A percentile compares a stretch with the other conserved stretches of the same genome.
These are phyloP conservation scores for Ptilodon capucinus DNA, from an alignment of 2,888 invertebrate genomes.

Conservation along the genomic window DNA sequence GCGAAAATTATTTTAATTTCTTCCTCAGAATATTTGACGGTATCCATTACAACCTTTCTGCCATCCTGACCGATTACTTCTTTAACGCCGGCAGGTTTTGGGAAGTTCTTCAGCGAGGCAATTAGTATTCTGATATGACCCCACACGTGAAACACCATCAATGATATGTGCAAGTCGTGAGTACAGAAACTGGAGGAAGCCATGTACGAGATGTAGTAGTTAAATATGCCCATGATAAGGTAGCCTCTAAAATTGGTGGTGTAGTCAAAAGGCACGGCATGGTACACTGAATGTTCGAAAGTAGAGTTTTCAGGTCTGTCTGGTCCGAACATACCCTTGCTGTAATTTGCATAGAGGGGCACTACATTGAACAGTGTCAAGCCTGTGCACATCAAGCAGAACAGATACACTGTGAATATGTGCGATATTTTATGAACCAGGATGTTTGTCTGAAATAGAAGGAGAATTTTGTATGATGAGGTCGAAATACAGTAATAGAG, in stretches of 20 bases:
- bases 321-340: conserved; percentile 8
- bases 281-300: too few species aligned
- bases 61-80: too few species aligned
- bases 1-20: not conserved
- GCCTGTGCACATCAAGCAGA: conserved; percentile 10
- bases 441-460: conserved; percentile 25
- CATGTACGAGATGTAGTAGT: not conserved
- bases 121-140: not conserved
- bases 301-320: too few species aligned
- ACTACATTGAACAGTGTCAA: conserved; percentile 19
- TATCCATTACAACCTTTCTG: not conserved
- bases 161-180: conserved; percentile 18
- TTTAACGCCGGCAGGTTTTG: too few species aligned
- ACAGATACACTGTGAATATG: conserved; percentile 17
- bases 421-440: conserved; percentile 26
- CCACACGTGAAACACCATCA: conserved; percentile 5
- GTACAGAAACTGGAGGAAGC: not conserved
- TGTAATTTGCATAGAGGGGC: conserved; percentile 26
- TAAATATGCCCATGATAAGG: not conserved
- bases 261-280: too few species aligned
- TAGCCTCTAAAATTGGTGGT: too few species aligned
- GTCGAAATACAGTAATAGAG: too few species aligned
- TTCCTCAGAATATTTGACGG: not conserved
- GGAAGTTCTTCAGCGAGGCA: not conserved
- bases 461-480: not conserved